Evolutionary conservation across 2,888 invertebrate genomes (phyloP), one percentile per base, ranked within the genome.

Genomic region (Gastrophysa polygoni): DNA sequence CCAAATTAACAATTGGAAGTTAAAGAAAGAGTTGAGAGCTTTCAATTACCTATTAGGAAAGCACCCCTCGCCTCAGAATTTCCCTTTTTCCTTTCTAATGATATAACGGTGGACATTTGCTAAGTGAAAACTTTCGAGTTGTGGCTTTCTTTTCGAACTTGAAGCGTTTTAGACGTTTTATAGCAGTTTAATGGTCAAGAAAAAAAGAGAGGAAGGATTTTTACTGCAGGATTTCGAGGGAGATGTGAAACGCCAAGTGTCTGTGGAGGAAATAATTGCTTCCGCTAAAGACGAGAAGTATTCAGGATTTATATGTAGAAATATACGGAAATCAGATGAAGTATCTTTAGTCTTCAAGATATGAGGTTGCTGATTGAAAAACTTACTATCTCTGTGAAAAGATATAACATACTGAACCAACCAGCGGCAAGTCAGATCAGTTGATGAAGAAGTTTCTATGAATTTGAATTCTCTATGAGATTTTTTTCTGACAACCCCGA

Each of bases 101-200:
- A 66, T 65, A n/a, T n/a, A 68, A 67, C 68, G 68, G 69, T 67
- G 67, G 66, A 66, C 68, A 65, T 69, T 70, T 64, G 64, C 67
- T 67, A 68, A 71, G 69, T 71, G 71, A 66, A 68, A 71, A 71
- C 68, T 70, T 72, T 60, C 57, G 64, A 69, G 64, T 65, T 61
- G 67, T 62, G 67, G 71, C 63, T 69, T 68, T 71, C 69, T 65
- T 66, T 60, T 61, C 64, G 67, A 71, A 71, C 68, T 70, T 70
- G 68, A 61, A 71, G 74, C 69, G 69, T 69, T 71, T 70, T 69
- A 59, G 70, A 74, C 69, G 69, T 70, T 71, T 69, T 68, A 68
- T 66, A 59, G 68, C 59, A 63, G 68, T 66, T 68, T 68, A 68
- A 68, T 68, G 68, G 68, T 68, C 64, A 64, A 63, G 55, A 58